These are phyloP conservation scores for Anarsia innoxiella DNA, from an alignment of 2,888 invertebrate genomes.

Conservation along the genomic window DNA sequence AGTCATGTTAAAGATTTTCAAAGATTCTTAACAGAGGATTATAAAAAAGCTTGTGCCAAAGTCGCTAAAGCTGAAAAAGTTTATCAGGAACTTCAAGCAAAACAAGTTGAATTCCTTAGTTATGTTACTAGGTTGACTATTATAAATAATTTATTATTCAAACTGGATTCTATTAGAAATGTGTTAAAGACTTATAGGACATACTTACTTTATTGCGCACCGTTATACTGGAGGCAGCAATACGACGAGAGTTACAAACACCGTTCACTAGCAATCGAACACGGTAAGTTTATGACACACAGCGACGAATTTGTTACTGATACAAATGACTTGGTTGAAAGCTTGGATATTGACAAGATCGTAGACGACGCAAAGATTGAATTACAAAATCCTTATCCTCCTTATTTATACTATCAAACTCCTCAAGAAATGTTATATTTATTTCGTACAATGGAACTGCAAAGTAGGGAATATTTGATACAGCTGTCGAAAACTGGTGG, in stretches of 20 bases:
- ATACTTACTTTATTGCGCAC: conserved; percentile 59
- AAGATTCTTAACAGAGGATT: conserved; percentile 61
- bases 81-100: conserved; percentile 41
- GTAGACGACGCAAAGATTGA: conserved; percentile 52
- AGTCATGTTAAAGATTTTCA: conserved; percentile 59
- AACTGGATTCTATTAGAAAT: conserved; percentile 56
- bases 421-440: conserved; percentile 58
- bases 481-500: conserved; percentile 54
- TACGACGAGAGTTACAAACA: conserved; percentile 52
- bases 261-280: conserved; percentile 40
- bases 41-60: conserved; percentile 55
- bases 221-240: conserved; percentile 56
- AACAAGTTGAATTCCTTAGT: conserved; percentile 49
- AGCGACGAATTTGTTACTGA: conserved; percentile 50
- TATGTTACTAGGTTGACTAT: conserved; percentile 48
- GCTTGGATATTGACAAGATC: conserved; percentile 58
- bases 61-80: conserved; percentile 50
- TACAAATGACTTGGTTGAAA: conserved; percentile 57
- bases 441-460: conserved; percentile 62
- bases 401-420: conserved; percentile 43
- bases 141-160: conserved; percentile 58
- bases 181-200: conserved; percentile 56
- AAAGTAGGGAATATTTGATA: conserved; percentile 63
- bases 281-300: background rate
- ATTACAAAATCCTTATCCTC: conserved; percentile 42